Evolutionary conservation across 2,113 vertebrate genomes (phyloP), one percentile per base, ranked within the genome.

Genomic region (Malurus melanocephalus): DNA sequence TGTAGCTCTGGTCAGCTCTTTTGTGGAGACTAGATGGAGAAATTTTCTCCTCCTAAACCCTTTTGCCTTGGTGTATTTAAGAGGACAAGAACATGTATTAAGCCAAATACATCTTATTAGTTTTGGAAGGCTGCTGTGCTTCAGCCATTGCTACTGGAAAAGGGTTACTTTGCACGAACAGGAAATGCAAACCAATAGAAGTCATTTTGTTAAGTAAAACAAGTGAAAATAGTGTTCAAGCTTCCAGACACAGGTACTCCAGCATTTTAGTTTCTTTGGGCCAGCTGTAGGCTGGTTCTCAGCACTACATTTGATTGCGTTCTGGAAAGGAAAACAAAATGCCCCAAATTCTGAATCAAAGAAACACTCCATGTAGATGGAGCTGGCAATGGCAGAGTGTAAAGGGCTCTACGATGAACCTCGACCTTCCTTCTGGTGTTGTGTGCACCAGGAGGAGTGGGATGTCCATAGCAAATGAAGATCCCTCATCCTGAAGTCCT

Each of bases 381-480:
- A 86, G 6, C 14, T 55, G 22, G 8, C 18, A 40, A 59, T 7
- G 6, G 4, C 21, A 69, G 17, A 53, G 10, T 48, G 12, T 55
- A 43, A 59, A 66, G 28, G 20, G 13, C 7, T 66, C 15, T 57
- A 0, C 22, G 11, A 16, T 18, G 9, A 90, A 13, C 3, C 3
- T 2, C 0, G 2, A 16, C 22, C 6, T 62, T 45, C 20, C 6
- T 26, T 55, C 18, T 65, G 20, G 4, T 2, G 1, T 14, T 8
- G 3, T 27, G 14, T 22, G 60, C 17, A n/a, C 13, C 21, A 48
- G 49, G 4, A 78, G 23, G 2, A 75, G 14, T 0, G 1, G 5
- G 9, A 2, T 46, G 11, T 3, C 46, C 3, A 0, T 0, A 1
- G 13, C 1, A 6, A 19, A 1, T 35, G 16, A 5, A 13, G 13